phyloP scores from a whole-genome alignment of 2,113 vertebrate genomes.

The Lepisosteus oculatus region DNA sequence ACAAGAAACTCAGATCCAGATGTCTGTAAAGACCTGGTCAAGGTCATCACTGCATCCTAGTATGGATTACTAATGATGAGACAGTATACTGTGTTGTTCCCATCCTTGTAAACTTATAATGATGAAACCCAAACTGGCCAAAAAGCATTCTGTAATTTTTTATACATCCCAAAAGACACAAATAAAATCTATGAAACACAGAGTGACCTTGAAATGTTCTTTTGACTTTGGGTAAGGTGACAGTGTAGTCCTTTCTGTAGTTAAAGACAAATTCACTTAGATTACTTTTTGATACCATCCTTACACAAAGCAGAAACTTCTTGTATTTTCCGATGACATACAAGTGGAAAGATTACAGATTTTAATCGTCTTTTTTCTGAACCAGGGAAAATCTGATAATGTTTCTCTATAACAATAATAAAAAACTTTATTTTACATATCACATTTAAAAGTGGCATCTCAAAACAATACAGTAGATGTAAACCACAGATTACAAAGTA shows the following conservation, averaged over 20 bases:
- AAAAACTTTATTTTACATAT: too few species aligned
- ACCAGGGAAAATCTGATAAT: too few species aligned
- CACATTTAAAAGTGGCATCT: too few species aligned
- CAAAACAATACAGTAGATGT: too few species aligned
- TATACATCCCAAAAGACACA: background rate
- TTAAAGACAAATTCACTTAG: too few species aligned
- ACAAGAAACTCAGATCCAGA: background rate
- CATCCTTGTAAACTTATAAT: background rate
- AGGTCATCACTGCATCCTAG: background rate
- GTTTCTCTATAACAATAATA: too few species aligned
- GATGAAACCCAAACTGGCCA: background rate
- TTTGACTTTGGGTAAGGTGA: background rate
- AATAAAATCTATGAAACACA: background rate
- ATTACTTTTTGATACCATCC: too few species aligned
- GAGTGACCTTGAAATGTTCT: background rate
- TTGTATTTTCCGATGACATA: too few species aligned
- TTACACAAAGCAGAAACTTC: too few species aligned
- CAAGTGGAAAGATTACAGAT: too few species aligned
- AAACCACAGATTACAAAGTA: too few species aligned
- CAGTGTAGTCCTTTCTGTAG: background rate
- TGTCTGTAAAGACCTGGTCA: background rate
- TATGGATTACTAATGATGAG: background rate
- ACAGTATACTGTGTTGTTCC: background rate
- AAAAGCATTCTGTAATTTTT: slow-evolving; percentile 3
- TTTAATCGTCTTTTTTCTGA: too few species aligned